Base-by-base conservation (phyloP, 2,113 vertebrate genomes). In the Menidia beryllina region DNA sequence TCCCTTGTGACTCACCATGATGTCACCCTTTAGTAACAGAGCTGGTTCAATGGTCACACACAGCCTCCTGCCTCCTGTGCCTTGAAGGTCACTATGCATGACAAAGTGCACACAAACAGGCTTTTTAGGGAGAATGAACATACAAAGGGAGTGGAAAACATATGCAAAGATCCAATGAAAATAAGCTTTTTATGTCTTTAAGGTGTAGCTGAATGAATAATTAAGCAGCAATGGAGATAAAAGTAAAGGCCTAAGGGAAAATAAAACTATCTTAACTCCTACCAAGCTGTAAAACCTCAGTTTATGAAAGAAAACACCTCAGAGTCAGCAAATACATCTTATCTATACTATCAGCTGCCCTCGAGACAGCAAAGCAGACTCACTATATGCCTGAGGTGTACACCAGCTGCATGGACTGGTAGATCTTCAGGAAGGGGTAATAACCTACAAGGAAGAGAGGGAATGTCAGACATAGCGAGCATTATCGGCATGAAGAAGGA, bases 311-410 rank as follows among this genome's bases (percentile, higher is more conserved):
- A 59, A 65, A 83, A 69, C 57, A 51, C 5, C 26, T 14, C 15
- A 8, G 20, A 58, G 47, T 26, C 48, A 45, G 41, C 10, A 57
- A 54, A 38, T 43, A 39, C 2, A 0, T 10, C 19, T 54, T 45
- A 73, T 66, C 67, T 1, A n/a, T 26, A 17, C 3, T 20, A 45
- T 75, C 48, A 54, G 25, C 3, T 45, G 39, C 64, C 23, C 34
- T 59, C 17, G 19, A 4, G 61, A 62, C 49, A 73, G 20, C 17
- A 50, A n/a, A 2, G 25, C 5, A 17, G 21, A 94, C 96, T 96
- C 85, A 97, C 96, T 97, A 97, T 84, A 97, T 95, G 71, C 96
- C 96, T 30, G 96, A 97, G 2, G 96, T 97, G 84, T 97, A 96
- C 73, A 97, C 95, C 14, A 97, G 88, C 90, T 97, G 96, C 96